phyloP scores from a whole-genome alignment of 2,888 invertebrate species.

The Catotricha subobsoleta region DNA sequence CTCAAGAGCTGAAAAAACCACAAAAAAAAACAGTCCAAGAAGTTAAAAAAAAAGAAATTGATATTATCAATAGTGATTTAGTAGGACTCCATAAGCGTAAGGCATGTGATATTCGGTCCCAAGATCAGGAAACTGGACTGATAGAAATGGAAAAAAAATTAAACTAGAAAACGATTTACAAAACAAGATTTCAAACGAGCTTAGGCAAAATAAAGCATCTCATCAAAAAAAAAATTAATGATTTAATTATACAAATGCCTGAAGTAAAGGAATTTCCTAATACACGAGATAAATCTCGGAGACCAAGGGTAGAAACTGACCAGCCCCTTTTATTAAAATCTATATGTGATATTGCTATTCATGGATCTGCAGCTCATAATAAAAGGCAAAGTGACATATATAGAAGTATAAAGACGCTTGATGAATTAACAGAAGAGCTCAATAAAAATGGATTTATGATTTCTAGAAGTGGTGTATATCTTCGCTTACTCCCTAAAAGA shows the following conservation, averaged over 20 bases:
- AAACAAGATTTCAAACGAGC: background rate
- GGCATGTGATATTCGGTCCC: background rate
- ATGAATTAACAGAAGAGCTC: background rate
- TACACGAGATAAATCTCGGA: constrained; percentile 12
- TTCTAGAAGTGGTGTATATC: background rate
- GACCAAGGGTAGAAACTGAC: constrained; percentile 16
- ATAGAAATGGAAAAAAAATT: background rate
- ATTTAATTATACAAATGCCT: background rate
- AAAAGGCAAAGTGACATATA: constrained; percentile 14
- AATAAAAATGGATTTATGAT: background rate
- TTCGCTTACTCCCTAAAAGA: background rate
- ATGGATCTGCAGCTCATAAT: constrained; percentile 17
- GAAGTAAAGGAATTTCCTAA: background rate
- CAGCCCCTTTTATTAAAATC: constrained; percentile 18
- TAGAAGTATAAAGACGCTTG: constrained; percentile 3
- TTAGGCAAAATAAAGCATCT: background rate
- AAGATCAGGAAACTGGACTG: background rate
- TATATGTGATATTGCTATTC: constrained; percentile 18
- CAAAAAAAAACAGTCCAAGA: background rate
- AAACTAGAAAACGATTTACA: background rate
- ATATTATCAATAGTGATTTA: background rate
- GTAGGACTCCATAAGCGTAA: background rate
- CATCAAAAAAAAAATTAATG: background rate
- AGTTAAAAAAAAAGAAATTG: background rate
- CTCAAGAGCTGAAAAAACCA: no score